Evolutionary conservation across 2,113 vertebrate genomes (phyloP), one percentile per base, ranked within the genome.

Genomic region (Eptesicus fuscus): DNA sequence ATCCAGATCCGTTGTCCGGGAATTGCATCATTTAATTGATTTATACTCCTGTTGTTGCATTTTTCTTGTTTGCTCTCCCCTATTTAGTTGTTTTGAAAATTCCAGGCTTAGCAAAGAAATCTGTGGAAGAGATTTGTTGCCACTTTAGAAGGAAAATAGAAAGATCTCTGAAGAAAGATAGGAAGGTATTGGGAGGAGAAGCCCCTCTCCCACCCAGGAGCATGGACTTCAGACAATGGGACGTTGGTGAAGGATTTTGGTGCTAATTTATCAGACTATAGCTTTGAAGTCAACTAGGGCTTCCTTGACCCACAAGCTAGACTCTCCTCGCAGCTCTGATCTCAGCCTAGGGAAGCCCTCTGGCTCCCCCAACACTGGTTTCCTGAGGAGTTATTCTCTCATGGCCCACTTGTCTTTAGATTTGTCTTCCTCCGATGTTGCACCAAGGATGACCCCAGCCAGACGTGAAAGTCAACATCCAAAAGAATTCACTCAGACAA

Each of bases 21-120:
- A 51, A 40, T 30, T n/a, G 32, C 30, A 49, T 78, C 30, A 71
- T 79, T 70, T 70, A 40, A 40, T 4, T 91, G 61, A 78, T 40
- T 83, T 77, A 73, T 77, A 47, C 7, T 42, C 17, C 9, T 42
- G 14, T 80, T 86, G 30, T 51, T 76, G 59, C 59, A 61, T 49
- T 87, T 83, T 53, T 63, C 22, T 12, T 25, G 14, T 77, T 83
- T 61, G 35, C 59, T 71, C n/a, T 73, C 30, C 69, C 10, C 65
- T 76, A 65, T 61, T 84, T 35, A 78, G 74, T 78, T 83, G 17
- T 82, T 95, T 90, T 90, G 49, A 87, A 86, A 95, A 73, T 37
- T 78, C n/a, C 4, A 70, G 49, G 47, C 42, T 76, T 89, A 91
- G 25, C 35, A 71, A 87, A 69, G 14, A 32, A 83, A 70, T 82